Percentiles rank a stretch among this genome's conserved stretches.
Evolutionary conservation across 2,113 vertebrate species (phyloP).

Genomic region (Paedocypris sp.): DNA sequence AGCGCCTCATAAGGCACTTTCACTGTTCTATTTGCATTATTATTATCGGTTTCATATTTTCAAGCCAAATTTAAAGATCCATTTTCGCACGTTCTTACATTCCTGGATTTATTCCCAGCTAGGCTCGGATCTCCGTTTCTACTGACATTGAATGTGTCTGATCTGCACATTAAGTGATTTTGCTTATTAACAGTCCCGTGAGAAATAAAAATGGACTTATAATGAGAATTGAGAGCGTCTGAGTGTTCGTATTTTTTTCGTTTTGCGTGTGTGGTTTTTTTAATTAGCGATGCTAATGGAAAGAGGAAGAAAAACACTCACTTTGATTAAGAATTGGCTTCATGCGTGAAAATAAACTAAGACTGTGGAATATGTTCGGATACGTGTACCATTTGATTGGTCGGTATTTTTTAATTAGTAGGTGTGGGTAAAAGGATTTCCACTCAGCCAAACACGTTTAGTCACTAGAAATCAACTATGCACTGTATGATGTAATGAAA

Average conservation of each 20-base stretch:
- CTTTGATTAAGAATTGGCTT: slow-evolving; percentile 23
- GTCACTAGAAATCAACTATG: no score
- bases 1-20: no score
- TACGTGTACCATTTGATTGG: no score
- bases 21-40: no score
- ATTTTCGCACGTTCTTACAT: neutral
- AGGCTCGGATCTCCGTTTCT: slow-evolving; percentile 5
- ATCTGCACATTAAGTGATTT: slow-evolving; percentile 44
- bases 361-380: no score
- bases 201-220: slow-evolving; percentile 19
- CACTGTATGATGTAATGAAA: no score
- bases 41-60: no score
- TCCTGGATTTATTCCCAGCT: slow-evolving; percentile 7
- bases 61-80: no score
- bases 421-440: no score
- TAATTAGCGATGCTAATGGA: slow-evolving; percentile 43
- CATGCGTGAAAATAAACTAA: no score
- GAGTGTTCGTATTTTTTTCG: slow-evolving; percentile 26
- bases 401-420: no score
- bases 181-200: slow-evolving; percentile 37
- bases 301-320: slow-evolving; percentile 28
- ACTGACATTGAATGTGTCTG: slow-evolving; percentile 19
- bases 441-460: no score
- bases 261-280: slow-evolving; percentile 42
- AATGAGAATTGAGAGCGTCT: slow-evolving; percentile 33